Conservation (phyloP, 2,888 invertebrate genomes). For the Lissonota sp. region DNA sequence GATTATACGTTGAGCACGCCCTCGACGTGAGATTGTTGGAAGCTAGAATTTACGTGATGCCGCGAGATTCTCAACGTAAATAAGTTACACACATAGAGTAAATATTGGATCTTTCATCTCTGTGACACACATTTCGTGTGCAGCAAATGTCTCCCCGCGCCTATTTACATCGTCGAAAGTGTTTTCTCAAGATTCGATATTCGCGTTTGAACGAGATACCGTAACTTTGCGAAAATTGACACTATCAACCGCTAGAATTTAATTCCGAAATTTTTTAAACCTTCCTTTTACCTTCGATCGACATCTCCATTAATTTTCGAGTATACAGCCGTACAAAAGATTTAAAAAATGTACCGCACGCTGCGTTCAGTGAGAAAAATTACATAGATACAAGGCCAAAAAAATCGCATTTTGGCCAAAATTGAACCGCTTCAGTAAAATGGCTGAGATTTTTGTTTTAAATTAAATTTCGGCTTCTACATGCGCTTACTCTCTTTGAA, state of each 20-base stretch:
- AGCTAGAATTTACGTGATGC: conserved; percentile 48
- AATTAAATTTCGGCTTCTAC: no score
- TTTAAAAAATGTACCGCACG: no score
- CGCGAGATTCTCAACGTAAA: conserved; percentile 50
- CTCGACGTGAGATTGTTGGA: conserved; percentile 23
- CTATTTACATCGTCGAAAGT: conserved; percentile 41
- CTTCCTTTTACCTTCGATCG: no score
- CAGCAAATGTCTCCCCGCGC: conserved; percentile 25
- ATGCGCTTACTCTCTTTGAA: no score
- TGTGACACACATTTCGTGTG: not conserved
- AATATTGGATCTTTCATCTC: conserved; percentile 56
- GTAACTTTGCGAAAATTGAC: conserved; percentile 43
- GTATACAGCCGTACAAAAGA: no score
- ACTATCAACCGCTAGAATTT: not conserved
- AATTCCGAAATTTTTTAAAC: not conserved
- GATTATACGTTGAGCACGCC: conserved; percentile 56
- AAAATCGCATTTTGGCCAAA: no score
- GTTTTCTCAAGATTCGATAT: conserved; percentile 14
- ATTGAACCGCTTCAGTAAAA: no score
- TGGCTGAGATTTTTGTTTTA: no score
- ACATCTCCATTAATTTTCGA: no score
- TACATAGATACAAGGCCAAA: no score
- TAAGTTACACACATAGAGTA: conserved; percentile 58
- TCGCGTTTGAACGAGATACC: conserved; percentile 18
- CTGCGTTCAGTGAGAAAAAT: no score